Conservation (phyloP, 35 echinoderm and acorn worm genomes). For the Chiridota heheva region DNA sequence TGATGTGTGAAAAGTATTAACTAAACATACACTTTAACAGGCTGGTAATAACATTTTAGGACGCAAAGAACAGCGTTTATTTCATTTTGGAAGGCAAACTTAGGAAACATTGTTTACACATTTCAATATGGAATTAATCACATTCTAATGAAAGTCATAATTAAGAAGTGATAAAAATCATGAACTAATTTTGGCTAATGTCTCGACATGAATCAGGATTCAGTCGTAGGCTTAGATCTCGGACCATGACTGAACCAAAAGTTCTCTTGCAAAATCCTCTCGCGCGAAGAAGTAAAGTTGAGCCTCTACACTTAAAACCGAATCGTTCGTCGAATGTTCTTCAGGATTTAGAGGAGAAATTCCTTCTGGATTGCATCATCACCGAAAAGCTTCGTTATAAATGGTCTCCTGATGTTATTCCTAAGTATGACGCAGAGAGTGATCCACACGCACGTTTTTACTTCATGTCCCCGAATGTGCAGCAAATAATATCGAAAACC, state of each 20-base stretch:
- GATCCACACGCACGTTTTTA: slow-evolving; percentile 67
- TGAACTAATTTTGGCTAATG: too few species aligned
- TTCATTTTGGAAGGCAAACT: too few species aligned
- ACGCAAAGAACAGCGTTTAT: too few species aligned
- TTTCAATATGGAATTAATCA: too few species aligned
- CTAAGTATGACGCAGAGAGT: slow-evolving; percentile 77
- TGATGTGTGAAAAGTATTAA: too few species aligned
- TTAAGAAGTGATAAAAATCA: too few species aligned
- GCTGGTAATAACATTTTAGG: too few species aligned
- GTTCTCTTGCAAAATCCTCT: slow-evolving; percentile 60
- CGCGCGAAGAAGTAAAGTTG: slow-evolving; percentile 22
- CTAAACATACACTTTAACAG: too few species aligned
- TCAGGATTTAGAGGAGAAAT: slow-evolving; percentile 62
- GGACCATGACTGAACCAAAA: slow-evolving; percentile 44
- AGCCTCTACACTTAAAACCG: slow-evolving; percentile 10
- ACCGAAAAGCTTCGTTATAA: slow-evolving; percentile 85
- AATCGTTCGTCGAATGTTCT: slow-evolving; percentile 33
- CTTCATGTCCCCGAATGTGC: slow-evolving; percentile 72
- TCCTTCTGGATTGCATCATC: slow-evolving; percentile 81
- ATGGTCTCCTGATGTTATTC: slow-evolving; percentile 88
- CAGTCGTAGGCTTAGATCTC: too few species aligned
- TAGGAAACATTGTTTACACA: too few species aligned
- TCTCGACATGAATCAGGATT: too few species aligned
- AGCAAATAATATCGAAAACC: slow-evolving; percentile 54
- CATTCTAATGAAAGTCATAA: too few species aligned